phyloP scores from a whole-genome alignment of 2,888 invertebrate species.

The Scaptomyza flava region DNA sequence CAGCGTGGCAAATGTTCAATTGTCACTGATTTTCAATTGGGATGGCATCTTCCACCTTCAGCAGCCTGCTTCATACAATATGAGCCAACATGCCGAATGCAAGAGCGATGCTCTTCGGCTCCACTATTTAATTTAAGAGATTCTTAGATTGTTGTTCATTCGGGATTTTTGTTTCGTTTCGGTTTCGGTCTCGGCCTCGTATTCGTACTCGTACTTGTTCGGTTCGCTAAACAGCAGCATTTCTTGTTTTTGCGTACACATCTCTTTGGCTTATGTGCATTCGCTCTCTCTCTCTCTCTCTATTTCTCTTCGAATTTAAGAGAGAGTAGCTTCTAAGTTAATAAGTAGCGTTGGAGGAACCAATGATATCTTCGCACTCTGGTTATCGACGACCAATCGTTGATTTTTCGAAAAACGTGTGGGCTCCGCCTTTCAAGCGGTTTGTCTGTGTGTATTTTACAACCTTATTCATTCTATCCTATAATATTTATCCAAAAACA shows the following conservation, averaged over 20 bases:
- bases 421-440: conserved; percentile 25
- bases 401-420: conserved; percentile 6
- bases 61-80: conserved; percentile 4
- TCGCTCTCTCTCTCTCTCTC: neutral
- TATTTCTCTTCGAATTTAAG: conserved; percentile 29
- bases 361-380: conserved; percentile 27
- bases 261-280: conserved; percentile 27
- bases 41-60: conserved; percentile 43
- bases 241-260: neutral
- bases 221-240: neutral
- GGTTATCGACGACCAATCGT: conserved; percentile 38
- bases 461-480: conserved; percentile 9
- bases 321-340: conserved; percentile 9
- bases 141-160: conserved; percentile 3
- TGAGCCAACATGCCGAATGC: conserved; percentile 13
- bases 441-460: neutral
- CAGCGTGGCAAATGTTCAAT: conserved; percentile 70
- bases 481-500: neutral
- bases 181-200: neutral
- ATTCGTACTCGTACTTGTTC: conserved; percentile 1
- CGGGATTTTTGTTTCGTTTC: conserved; percentile 1
- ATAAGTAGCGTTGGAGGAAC: conserved; percentile 2
- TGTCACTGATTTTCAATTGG: conserved; percentile 67
- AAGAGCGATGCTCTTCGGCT: conserved; percentile 43
- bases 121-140: conserved; percentile 35